Conservation (phyloP, 1,140 invertebrate genomes). For the Brevipalpus yothersi region DNA sequence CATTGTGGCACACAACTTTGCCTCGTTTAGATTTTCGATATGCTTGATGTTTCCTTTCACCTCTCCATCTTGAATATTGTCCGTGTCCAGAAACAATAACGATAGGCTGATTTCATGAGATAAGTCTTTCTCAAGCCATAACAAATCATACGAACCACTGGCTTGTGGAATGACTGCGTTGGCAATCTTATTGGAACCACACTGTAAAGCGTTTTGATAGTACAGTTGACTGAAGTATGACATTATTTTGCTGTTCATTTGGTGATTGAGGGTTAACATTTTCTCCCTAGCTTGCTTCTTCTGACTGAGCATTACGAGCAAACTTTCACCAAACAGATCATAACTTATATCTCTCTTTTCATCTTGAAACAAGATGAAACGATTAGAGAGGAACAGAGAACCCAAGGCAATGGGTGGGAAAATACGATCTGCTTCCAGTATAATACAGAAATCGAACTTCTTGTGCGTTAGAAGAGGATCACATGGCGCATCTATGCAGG, state of each 20-base stretch:
- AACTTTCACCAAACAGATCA: slow-evolving; percentile 61
- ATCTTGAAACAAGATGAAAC: slow-evolving; percentile 79
- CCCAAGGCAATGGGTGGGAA: slow-evolving; percentile 11
- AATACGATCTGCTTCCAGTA: slow-evolving; percentile 64
- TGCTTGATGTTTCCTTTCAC: slow-evolving; percentile 13
- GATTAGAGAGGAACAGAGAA: slow-evolving; percentile 23
- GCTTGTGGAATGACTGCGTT: slow-evolving; percentile 29
- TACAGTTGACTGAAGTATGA: slow-evolving; percentile 55
- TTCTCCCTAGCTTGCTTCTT: slow-evolving; percentile 49
- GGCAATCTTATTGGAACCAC: slow-evolving; percentile 38
- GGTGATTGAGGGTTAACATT: slow-evolving; percentile 53
- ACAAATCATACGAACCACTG: background rate
- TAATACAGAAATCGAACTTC: slow-evolving; percentile 63
- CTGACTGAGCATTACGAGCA: slow-evolving; percentile 40
- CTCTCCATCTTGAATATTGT: slow-evolving; percentile 16
- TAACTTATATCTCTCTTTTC: slow-evolving; percentile 70
- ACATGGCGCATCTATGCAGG: slow-evolving; percentile 43
- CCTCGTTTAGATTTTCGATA: slow-evolving; percentile 37
- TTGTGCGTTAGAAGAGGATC: slow-evolving; percentile 44
- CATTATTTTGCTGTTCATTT: slow-evolving; percentile 74
- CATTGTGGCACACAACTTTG: slow-evolving; percentile 32
- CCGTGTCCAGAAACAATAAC: slow-evolving; percentile 41
- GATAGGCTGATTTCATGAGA: slow-evolving; percentile 20
- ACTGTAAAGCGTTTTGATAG: slow-evolving; percentile 44
- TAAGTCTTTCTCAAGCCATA: background rate